Evolutionary conservation across 2,888 invertebrate genomes (phyloP), one percentile per base, ranked within the genome.

Genomic region (Belgica antarctica): DNA sequence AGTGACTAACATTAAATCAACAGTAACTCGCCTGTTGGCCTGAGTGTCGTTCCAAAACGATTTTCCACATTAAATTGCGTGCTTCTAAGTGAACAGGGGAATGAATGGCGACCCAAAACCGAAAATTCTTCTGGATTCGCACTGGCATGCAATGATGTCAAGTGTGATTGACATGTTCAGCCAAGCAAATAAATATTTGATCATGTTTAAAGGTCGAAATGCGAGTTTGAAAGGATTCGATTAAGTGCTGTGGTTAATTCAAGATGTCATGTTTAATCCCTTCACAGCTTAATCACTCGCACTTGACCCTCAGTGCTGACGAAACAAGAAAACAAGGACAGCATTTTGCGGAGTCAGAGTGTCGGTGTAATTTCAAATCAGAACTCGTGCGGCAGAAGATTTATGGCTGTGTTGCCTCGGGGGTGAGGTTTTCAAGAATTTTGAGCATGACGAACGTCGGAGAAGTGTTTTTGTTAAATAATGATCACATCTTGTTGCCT

Each of bases 21-120:
- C 7, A 34, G 52, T 41, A 2, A 2, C 41, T 41, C 10, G 41
- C 41, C 12, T n/a, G 41, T 5, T n/a, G n/a, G n/a, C n/a, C n/a
- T n/a, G n/a, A n/a, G 34, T 52, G 52, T 52, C 15, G 12, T 52
- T 52, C 8, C 22, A 52, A 19, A 52, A 22, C 52, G 52, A 52
- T 52, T 52, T 47, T 52, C 34, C 4, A 52, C 41, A 52, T 52
- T 52, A 52, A 24, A 52, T 52, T 52, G 52, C 52, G 52, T 52
- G 52, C 17, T 15, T 17, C 3, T 52, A 52, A 52, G 17, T 52
- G 52, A 19, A 7, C 34, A 12, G 34, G 34, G 34, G 34, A 34
- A 12, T 7, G 34, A 34, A n/a, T n/a, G n/a, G n/a, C n/a, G n/a
- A n/a, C n/a, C n/a, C n/a, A n/a, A n/a, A n/a, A n/a, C 7, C 34